Percentiles rank a stretch among this genome's conserved stretches.
Conservation (phyloP, 2,113 vertebrate genomes). For the Callorhinus ursinus region DNA sequence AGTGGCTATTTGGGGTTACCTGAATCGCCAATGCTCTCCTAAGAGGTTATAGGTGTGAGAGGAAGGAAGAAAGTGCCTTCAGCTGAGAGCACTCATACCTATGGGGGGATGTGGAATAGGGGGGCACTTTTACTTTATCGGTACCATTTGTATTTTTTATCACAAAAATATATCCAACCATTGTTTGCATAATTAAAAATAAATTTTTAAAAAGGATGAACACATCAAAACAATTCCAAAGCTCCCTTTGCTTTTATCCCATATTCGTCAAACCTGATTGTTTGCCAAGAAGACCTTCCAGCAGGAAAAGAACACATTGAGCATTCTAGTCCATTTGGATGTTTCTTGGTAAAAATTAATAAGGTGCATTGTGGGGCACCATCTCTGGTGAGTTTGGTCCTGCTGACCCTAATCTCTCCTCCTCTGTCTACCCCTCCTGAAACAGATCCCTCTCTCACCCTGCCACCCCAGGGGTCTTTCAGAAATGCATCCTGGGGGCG, state of each 20-base stretch:
- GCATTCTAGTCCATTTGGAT: background rate
- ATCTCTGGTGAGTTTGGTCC: background rate
- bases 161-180: conserved; percentile 28
- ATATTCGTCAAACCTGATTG: background rate
- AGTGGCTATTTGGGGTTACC: background rate
- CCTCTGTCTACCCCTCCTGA: background rate
- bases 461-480: background rate
- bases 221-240: conserved; percentile 25
- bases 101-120: background rate
- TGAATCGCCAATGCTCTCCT: background rate
- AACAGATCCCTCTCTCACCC: background rate
- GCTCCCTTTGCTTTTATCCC: background rate
- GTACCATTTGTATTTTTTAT: background rate
- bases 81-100: background rate
- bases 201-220: background rate
- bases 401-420: background rate
- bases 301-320: background rate
- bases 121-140: background rate
- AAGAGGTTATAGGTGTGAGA: background rate
- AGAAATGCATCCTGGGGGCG: background rate
- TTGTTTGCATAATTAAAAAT: conserved; percentile 29
- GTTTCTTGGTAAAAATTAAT: background rate
- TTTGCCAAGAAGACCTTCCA: background rate
- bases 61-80: background rate
- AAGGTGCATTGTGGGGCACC: background rate